A percentile compares a stretch with the other conserved stretches of the same genome.
phyloP scores from a whole-genome alignment of 1,140 invertebrate genomes.

The Stenopsyche tienmushanensis region DNA sequence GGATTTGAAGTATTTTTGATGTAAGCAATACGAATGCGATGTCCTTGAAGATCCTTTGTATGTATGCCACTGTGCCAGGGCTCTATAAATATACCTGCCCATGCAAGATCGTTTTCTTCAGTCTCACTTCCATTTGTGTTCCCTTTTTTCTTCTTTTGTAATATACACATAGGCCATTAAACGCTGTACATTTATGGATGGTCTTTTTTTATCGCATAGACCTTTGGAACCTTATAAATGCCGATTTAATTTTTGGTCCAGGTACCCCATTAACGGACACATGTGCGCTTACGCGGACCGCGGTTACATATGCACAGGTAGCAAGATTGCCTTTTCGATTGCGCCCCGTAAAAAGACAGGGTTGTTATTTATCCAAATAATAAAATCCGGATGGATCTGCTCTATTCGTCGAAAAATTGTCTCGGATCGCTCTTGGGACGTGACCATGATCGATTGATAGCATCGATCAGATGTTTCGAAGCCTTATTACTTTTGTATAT shows the following conservation, averaged over 20 bases:
- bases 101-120: not conserved
- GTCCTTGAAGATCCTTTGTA: too few species aligned
- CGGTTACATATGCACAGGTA: slow-evolving; percentile 5
- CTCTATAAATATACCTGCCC: not conserved
- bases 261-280: slow-evolving; percentile 22
- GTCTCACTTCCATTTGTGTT: not conserved
- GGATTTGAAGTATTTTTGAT: too few species aligned
- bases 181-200: slow-evolving; percentile 38
- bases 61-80: not conserved
- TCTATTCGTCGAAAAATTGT: not conserved
- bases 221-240: slow-evolving; percentile 41
- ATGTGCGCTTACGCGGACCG: slow-evolving; percentile 1
- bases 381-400: not conserved
- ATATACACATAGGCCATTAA: slow-evolving; percentile 40
- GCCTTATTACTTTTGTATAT: too few species aligned
- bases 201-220: slow-evolving; percentile 36
- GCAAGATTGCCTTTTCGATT: slow-evolving; percentile 3
- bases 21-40: too few species aligned
- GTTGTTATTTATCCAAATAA: slow-evolving; percentile 5
- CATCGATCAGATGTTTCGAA: too few species aligned
- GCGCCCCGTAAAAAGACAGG: too few species aligned
- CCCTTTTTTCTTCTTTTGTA: slow-evolving; percentile 21
- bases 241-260: slow-evolving; percentile 40
- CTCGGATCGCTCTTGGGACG: not conserved
- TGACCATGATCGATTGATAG: too few species aligned